These are phyloP conservation scores for Xiphorhynchus elegans DNA, from an alignment of 2,113 vertebrate species.

Conservation along the genomic window DNA sequence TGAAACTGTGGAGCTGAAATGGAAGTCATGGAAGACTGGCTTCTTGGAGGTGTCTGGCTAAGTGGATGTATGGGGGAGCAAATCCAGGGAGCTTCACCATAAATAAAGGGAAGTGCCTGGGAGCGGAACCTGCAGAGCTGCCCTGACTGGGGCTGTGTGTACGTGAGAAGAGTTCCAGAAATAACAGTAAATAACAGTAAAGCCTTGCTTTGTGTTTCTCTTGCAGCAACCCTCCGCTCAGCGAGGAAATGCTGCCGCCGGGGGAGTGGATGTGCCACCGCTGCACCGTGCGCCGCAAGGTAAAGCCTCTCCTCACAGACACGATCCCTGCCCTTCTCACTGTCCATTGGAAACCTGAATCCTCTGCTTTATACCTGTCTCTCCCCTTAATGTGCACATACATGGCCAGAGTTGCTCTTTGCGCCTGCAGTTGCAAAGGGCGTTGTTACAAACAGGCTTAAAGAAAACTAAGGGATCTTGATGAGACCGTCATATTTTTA, in stretches of 20 bases:
- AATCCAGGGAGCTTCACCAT: not conserved
- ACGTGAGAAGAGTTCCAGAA: not conserved
- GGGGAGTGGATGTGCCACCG: slow-evolving; percentile 99
- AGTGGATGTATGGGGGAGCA: not conserved
- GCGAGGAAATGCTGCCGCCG: slow-evolving; percentile 98
- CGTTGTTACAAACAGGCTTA: not conserved
- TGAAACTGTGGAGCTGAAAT: not conserved
- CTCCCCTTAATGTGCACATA: not conserved
- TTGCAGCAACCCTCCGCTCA: slow-evolving; percentile 93
- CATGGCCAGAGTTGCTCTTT: not conserved
- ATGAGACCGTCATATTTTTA: not conserved
- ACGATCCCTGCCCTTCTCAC: not conserved
- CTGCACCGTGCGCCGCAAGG: slow-evolving; percentile 94
- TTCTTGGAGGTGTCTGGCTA: not conserved
- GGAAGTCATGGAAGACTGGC: not conserved
- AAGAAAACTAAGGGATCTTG: not conserved
- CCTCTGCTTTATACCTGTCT: not conserved
- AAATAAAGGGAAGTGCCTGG: not conserved
- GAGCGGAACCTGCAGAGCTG: not conserved
- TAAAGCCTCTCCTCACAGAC: slow-evolving; percentile 65
- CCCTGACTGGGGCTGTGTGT: not conserved
- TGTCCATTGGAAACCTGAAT: not conserved
- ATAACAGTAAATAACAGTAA: slow-evolving; percentile 23
- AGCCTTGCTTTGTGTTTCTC: slow-evolving; percentile 33
- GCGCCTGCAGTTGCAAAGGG: not conserved